Evolutionary conservation across 2,113 vertebrate species (phyloP).

Genomic region (Apteryx mantelli): DNA sequence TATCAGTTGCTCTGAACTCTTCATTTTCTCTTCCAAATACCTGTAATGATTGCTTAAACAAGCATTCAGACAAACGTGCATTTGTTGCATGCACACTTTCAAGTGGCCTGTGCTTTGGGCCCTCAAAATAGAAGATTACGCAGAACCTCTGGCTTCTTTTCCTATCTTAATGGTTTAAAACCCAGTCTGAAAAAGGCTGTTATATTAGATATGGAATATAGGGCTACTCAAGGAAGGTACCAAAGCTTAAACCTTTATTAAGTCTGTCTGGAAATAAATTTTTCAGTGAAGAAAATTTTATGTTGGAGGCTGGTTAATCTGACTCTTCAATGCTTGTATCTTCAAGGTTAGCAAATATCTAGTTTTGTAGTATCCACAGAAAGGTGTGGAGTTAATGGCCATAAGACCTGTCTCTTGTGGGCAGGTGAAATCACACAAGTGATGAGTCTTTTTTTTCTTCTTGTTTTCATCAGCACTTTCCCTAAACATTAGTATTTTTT

Average conservation of each 20-base stretch:
- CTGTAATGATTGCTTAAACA: neutral
- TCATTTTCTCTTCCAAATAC: neutral
- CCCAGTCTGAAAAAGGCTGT: neutral
- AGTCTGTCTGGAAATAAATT: neutral
- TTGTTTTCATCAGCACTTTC: neutral
- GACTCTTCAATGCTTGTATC: neutral
- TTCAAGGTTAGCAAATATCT: neutral
- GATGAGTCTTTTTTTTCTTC: neutral
- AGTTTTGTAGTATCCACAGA: neutral
- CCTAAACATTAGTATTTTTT: neutral
- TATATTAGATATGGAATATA: neutral
- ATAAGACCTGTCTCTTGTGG: neutral
- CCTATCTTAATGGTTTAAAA: neutral
- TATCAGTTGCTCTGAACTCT: neutral
- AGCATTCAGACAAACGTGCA: neutral
- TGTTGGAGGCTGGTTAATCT: neutral
- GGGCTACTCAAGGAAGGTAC: neutral
- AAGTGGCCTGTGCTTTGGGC: neutral
- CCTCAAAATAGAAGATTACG: neutral
- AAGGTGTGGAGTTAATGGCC: neutral
- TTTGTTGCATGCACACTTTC: rapidly evolving
- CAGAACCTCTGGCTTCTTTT: neutral
- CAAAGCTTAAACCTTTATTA: neutral
- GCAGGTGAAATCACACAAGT: neutral
- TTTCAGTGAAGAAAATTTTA: neutral